Percentiles rank a stretch among this genome's conserved stretches.
phyloP scores from a whole-genome alignment of 2,113 vertebrate species.

The Microtus pennsylvanicus region DNA sequence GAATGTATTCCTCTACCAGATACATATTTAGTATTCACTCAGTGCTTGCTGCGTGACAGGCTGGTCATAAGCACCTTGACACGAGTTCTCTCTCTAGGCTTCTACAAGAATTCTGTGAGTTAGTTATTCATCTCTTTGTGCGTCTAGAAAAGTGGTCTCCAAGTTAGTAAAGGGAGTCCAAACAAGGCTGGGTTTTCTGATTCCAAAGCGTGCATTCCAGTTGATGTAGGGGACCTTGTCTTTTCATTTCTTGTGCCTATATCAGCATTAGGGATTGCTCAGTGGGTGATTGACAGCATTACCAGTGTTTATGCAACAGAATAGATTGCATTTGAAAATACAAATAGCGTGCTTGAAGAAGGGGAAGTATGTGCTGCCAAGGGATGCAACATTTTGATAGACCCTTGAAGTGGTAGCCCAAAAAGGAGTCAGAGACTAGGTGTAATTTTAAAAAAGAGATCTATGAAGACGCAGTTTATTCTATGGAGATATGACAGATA shows the following conservation, averaged over 20 bases:
- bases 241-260: not conserved
- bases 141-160: not conserved
- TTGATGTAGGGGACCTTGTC: not conserved
- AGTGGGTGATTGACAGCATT: not conserved
- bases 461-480: not conserved
- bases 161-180: not conserved
- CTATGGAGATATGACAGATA: not conserved
- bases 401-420: not conserved
- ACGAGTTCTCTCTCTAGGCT: not conserved
- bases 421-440: not conserved
- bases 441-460: not conserved
- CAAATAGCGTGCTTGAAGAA: not conserved
- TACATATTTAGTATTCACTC: not conserved
- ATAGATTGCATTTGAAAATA: not conserved
- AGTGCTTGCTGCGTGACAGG: not conserved
- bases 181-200: not conserved
- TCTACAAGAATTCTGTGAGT: not conserved
- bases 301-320: not conserved
- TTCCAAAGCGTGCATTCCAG: not conserved
- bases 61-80: not conserved
- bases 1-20: not conserved
- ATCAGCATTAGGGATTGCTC: not conserved
- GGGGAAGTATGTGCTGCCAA: not conserved
- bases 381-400: not conserved
- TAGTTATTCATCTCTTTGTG: not conserved